phyloP scores from a whole-genome alignment of 2,888 invertebrate species.

The Myopa tessellatipennis region DNA sequence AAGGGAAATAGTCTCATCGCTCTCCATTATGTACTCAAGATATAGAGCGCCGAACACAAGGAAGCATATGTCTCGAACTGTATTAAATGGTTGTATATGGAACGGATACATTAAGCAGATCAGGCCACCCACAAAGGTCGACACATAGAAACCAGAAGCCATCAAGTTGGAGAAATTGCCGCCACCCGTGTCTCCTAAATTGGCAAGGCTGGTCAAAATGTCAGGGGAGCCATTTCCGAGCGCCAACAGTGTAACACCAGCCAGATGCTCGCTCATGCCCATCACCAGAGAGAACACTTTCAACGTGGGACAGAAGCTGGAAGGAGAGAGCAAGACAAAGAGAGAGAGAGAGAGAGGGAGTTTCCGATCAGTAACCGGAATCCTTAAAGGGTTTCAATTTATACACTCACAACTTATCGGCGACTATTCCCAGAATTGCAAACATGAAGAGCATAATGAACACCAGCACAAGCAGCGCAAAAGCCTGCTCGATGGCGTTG shows the following conservation, averaged over 20 bases:
- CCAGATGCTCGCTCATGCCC: constrained; percentile 70
- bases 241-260: constrained; percentile 76
- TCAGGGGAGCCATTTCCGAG: constrained; percentile 80
- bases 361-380: background rate
- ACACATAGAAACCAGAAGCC: constrained; percentile 75
- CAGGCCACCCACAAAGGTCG: constrained; percentile 72
- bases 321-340: background rate
- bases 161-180: constrained; percentile 66
- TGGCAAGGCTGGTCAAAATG: constrained; percentile 73
- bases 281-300: constrained; percentile 68
- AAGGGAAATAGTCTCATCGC: constrained; percentile 46
- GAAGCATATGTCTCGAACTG: constrained; percentile 54
- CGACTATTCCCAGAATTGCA: constrained; percentile 70
- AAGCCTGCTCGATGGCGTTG: constrained; percentile 43
- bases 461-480: constrained; percentile 45
- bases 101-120: constrained; percentile 72
- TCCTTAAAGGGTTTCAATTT: background rate
- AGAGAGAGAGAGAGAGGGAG: background rate
- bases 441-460: constrained; percentile 68
- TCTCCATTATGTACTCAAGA: constrained; percentile 50
- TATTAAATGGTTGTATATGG: constrained; percentile 51
- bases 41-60: constrained; percentile 50
- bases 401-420: constrained; percentile 71
- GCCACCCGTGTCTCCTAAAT: constrained; percentile 61
- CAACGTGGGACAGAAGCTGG: constrained; percentile 71